Percentiles rank a stretch among this genome's conserved stretches.
phyloP scores from a whole-genome alignment of 2,888 invertebrate species.

The Pyrochroa serraticornis region DNA sequence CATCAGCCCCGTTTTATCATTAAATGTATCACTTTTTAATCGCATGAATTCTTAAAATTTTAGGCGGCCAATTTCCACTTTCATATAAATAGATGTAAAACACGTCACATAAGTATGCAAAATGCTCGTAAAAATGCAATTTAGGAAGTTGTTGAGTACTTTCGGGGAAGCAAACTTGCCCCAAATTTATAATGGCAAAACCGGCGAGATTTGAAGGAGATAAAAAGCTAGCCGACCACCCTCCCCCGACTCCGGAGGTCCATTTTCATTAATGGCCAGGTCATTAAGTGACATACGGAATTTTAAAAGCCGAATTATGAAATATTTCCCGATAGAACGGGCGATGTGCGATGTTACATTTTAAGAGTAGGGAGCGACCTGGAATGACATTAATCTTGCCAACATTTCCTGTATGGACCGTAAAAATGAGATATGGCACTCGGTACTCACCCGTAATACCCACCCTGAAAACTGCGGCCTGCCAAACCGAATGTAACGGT shows the following conservation, averaged over 20 bases:
- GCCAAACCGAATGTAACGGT: conserved; percentile 23
- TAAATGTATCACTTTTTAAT: background rate
- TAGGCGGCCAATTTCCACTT: conserved; percentile 3
- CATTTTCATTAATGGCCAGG: conserved; percentile 36
- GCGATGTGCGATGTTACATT: conserved; percentile 27
- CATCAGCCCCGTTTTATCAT: too few relatives aligned
- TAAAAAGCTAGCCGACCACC: conserved; percentile 13
- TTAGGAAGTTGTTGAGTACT: conserved; percentile 24
- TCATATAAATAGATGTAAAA: conserved; percentile 8
- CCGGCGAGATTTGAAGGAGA: conserved; percentile 17
- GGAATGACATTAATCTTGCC: conserved; percentile 49
- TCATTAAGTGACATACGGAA: conserved; percentile 39
- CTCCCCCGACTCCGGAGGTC: conserved; percentile 17
- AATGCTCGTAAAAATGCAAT: conserved; percentile 33
- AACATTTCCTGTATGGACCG: conserved; percentile 49
- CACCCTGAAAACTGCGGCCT: conserved; percentile 19
- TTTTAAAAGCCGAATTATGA: conserved; percentile 39
- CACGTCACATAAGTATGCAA: conserved; percentile 27
- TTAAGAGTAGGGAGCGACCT: conserved; percentile 39
- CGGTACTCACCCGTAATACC: conserved; percentile 10
- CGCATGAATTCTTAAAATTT: conserved; percentile 5
- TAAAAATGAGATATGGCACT: conserved; percentile 43
- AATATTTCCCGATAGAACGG: conserved; percentile 28
- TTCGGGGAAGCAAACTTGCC: conserved; percentile 14
- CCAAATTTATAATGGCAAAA: conserved; percentile 20